phyloP scores from a whole-genome alignment of 1,140 invertebrate species.

The Hyphantria cunea region DNA sequence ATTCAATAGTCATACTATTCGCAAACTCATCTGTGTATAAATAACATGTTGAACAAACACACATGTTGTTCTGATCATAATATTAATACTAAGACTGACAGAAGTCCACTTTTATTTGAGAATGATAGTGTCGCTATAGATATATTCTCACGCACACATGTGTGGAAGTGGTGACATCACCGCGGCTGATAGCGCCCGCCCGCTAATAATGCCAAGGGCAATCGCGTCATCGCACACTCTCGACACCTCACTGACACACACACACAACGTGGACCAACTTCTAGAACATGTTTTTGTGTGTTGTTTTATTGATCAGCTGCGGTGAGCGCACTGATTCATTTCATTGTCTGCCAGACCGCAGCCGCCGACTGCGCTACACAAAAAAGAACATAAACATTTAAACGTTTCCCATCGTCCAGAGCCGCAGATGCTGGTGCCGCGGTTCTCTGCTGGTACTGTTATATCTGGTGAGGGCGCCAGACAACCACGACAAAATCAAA shows the following conservation, averaged over 20 bases:
- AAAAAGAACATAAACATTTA: too few species aligned
- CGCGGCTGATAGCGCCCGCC: slow-evolving; percentile 36
- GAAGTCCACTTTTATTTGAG: not conserved
- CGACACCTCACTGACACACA: slow-evolving; percentile 11
- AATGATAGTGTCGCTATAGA: not conserved
- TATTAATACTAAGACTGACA: too few species aligned
- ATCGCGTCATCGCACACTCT: slow-evolving; percentile 39
- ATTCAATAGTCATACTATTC: too few species aligned
- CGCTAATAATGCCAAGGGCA: slow-evolving; percentile 61
- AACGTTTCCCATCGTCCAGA: too few species aligned
- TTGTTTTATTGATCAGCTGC: slow-evolving; percentile 1
- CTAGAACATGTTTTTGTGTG: not conserved
- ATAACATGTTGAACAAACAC: too few species aligned
- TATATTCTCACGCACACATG: not conserved
- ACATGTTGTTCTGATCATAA: too few species aligned
- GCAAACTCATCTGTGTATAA: too few species aligned
- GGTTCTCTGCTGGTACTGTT: too few species aligned
- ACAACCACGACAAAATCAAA: too few species aligned
- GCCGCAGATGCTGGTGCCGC: too few species aligned
- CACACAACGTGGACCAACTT: not conserved
- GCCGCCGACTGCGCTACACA: too few species aligned
- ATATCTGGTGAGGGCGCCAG: too few species aligned
- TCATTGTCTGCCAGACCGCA: not conserved
- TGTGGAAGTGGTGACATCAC: slow-evolving; percentile 38
- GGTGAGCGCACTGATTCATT: slow-evolving; percentile 3